Conservation (phyloP, 2,797 vertebrate species). For the Scolopax rusticola region DNA sequence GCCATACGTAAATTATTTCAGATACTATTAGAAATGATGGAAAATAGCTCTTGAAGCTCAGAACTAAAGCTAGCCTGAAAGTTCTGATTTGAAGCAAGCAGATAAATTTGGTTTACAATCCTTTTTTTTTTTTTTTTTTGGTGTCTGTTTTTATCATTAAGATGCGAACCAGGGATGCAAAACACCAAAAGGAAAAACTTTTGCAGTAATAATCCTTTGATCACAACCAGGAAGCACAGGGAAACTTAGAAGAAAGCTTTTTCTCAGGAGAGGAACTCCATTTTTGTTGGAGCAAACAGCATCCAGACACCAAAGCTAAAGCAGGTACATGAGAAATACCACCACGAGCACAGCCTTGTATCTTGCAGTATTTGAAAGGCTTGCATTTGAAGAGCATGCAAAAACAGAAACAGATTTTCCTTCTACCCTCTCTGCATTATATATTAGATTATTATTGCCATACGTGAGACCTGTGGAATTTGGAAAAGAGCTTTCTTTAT, state of each 20-base stretch:
- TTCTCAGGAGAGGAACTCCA: background rate
- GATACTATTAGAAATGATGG: background rate
- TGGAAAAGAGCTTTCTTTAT: slow-evolving; percentile 36
- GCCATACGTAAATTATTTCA: background rate
- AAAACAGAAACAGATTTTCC: slow-evolving; percentile 67
- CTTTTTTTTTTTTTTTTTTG: background rate
- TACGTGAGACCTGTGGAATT: slow-evolving; percentile 50
- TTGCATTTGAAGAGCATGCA: slow-evolving; percentile 60
- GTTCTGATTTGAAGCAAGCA: background rate
- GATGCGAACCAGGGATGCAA: background rate
- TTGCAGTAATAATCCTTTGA: background rate
- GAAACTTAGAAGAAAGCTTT: background rate
- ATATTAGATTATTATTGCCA: slow-evolving; percentile 53
- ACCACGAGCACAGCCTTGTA: background rate
- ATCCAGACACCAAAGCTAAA: background rate
- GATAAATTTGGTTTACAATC: background rate
- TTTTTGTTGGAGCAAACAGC: background rate
- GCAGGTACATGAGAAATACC: background rate
- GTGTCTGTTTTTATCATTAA: background rate
- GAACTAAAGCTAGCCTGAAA: background rate
- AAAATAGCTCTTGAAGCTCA: background rate
- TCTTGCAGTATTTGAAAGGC: slow-evolving; percentile 20
- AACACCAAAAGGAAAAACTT: background rate
- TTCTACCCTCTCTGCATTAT: slow-evolving; percentile 23
- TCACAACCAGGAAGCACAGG: background rate